Conservation (phyloP, 1,140 invertebrate species). For the Pachypsylla venusta region DNA sequence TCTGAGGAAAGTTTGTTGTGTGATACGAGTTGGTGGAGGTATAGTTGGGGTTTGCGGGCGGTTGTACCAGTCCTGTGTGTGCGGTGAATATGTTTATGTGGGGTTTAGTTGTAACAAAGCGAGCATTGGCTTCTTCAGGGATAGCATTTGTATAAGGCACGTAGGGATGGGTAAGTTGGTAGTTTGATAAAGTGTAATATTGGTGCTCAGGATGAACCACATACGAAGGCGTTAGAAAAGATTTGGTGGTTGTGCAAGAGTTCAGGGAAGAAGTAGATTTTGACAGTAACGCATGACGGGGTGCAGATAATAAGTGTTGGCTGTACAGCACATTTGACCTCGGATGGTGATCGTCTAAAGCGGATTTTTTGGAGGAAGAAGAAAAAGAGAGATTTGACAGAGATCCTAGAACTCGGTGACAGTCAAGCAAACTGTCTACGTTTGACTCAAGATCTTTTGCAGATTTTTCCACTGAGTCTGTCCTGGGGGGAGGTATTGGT, state of each 20-base stretch:
- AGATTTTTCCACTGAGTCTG: slow-evolving; percentile 46
- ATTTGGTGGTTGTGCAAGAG: neutral
- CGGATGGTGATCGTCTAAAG: neutral
- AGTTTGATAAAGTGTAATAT: slow-evolving; percentile 2
- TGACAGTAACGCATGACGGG: neutral
- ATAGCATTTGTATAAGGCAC: slow-evolving; percentile 15
- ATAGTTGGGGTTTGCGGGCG: slow-evolving; percentile 35
- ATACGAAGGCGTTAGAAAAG: slow-evolving; percentile 1
- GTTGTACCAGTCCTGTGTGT: slow-evolving; percentile 40
- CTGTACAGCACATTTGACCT: slow-evolving; percentile 38
- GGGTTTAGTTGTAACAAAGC: slow-evolving; percentile 47
- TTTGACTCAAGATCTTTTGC: slow-evolving; percentile 24
- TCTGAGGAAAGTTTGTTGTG: slow-evolving; percentile 11
- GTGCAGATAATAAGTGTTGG: slow-evolving; percentile 29
- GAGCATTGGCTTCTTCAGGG: slow-evolving; percentile 43
- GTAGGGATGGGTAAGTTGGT: neutral
- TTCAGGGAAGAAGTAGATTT: slow-evolving; percentile 2
- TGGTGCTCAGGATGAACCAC: neutral
- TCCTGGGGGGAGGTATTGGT: slow-evolving; percentile 37
- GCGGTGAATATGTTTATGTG: slow-evolving; percentile 50
- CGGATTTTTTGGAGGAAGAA: slow-evolving; percentile 9
- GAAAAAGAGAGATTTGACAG: slow-evolving; percentile 16
- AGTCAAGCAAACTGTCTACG: neutral
- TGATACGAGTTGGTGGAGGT: slow-evolving; percentile 29
- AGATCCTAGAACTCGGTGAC: slow-evolving; percentile 14